These are phyloP conservation scores for Eristalis tenax DNA, from an alignment of 2,888 invertebrate genomes.

Conservation along the genomic window DNA sequence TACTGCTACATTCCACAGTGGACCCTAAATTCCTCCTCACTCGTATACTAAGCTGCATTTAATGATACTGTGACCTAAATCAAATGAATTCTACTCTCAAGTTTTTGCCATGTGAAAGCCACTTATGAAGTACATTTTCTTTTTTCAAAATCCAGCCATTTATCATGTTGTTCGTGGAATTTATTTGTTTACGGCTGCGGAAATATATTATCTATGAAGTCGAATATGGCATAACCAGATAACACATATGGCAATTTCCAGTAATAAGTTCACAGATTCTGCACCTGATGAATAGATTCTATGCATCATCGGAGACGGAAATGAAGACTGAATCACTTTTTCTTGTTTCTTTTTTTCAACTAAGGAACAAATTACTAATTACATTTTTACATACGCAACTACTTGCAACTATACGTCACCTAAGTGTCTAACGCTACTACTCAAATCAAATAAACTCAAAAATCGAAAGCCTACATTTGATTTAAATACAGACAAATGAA, in stretches of 20 bases:
- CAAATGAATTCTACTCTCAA: background rate
- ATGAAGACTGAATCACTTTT: background rate
- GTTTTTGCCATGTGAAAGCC: background rate
- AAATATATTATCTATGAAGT: too few relatives aligned
- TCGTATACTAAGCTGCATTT: too few relatives aligned
- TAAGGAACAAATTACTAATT: background rate
- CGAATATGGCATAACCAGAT: background rate
- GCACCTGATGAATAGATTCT: background rate
- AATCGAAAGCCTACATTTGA: background rate
- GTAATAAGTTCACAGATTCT: background rate
- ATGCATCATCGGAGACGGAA: background rate
- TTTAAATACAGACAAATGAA: background rate
- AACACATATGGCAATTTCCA: background rate
- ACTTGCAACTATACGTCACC: background rate
- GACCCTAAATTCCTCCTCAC: too few relatives aligned
- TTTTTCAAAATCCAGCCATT: background rate
- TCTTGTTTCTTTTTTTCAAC: background rate
- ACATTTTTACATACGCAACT: background rate
- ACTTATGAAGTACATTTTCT: background rate
- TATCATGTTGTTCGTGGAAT: background rate
- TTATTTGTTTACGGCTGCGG: background rate
- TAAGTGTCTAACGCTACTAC: background rate
- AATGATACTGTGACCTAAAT: too few relatives aligned
- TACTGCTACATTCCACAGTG: background rate
- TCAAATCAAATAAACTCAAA: background rate